Percentiles rank a stretch among this genome's conserved stretches.
These are phyloP conservation scores for Pantherophis guttatus DNA, from an alignment of 2,113 vertebrate genomes.

Conservation along the genomic window DNA sequence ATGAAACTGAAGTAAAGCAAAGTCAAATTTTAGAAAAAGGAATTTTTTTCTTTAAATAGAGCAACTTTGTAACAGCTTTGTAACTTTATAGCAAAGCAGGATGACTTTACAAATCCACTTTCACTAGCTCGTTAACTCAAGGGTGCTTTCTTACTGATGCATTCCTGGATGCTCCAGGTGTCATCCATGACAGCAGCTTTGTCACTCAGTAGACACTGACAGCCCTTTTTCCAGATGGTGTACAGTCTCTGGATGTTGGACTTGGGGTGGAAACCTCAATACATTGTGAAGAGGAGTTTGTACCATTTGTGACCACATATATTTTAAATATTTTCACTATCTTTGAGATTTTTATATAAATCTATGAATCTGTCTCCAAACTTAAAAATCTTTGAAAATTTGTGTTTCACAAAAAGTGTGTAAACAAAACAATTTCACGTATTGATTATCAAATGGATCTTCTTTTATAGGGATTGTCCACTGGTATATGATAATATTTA, in stretches of 20 bases:
- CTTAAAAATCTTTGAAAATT: neutral
- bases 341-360: neutral
- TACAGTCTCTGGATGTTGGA: neutral
- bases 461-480: neutral
- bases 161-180: neutral
- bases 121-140: no score
- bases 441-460: neutral
- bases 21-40: no score
- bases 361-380: neutral
- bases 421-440: neutral
- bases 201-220: neutral
- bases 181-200: neutral
- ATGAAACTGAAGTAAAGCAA: no score
- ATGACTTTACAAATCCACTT: no score
- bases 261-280: neutral
- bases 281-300: neutral
- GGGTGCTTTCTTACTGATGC: neutral
- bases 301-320: neutral
- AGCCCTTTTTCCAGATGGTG: neutral
- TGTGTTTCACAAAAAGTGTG: neutral
- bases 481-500: slow-evolving; percentile 16
- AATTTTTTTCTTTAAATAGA: no score
- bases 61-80: no score
- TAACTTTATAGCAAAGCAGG: no score
- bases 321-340: neutral